These are phyloP conservation scores for Ladona fulva DNA, from an alignment of 1,140 invertebrate genomes.

Conservation along the genomic window DNA sequence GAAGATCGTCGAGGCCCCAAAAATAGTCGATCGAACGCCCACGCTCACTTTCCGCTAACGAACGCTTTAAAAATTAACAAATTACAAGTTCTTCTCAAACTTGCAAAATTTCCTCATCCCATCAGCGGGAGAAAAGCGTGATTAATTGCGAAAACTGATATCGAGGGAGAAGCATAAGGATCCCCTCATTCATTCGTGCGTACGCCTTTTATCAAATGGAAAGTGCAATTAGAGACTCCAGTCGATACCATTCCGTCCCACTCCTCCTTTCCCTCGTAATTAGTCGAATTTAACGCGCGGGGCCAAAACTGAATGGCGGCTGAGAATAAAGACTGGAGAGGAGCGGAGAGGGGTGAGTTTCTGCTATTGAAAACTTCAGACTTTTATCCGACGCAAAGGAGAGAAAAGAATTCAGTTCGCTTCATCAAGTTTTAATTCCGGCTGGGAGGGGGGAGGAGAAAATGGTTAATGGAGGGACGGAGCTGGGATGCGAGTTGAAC, in stretches of 20 bases:
- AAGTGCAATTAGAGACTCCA: neutral
- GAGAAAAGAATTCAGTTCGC: neutral
- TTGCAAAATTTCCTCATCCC: too few relatives aligned
- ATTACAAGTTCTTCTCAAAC: too few relatives aligned
- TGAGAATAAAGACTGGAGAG: neutral
- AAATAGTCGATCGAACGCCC: too few relatives aligned
- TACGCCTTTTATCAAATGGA: neutral
- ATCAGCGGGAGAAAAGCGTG: neutral
- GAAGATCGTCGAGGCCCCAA: too few relatives aligned
- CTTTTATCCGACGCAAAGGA: neutral
- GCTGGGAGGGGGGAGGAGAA: neutral
- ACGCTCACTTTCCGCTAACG: too few relatives aligned
- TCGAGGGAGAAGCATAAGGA: neutral
- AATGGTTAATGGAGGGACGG: neutral
- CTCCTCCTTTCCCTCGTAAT: slow-evolving; percentile 5
- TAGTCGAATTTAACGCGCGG: neutral
- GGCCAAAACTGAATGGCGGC: neutral
- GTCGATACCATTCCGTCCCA: neutral
- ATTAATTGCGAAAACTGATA: slow-evolving; percentile 4
- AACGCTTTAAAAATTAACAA: too few relatives aligned
- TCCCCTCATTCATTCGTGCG: neutral
- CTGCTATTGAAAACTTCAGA: too few relatives aligned
- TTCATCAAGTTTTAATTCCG: too few relatives aligned
- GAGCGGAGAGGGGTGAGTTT: neutral
- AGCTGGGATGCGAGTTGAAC: neutral